A percentile compares a stretch with the other conserved stretches of the same genome.
phyloP scores from a whole-genome alignment of 1,140 invertebrate genomes.

The Achroia grisella region DNA sequence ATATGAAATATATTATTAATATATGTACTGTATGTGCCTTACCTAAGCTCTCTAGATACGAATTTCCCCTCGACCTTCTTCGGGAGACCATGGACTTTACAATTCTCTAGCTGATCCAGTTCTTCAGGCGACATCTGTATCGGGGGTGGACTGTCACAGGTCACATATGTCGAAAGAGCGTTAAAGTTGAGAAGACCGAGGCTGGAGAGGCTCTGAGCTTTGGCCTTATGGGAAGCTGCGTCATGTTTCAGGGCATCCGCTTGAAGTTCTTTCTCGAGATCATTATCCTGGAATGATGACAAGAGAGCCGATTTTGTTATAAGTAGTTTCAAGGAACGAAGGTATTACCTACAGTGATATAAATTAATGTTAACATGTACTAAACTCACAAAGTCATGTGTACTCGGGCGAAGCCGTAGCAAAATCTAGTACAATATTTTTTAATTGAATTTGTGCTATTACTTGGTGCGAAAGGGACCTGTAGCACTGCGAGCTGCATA shows the following conservation, averaged over 20 bases:
- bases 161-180: slow-evolving; percentile 76
- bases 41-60: slow-evolving; percentile 77
- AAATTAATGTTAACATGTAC: no score
- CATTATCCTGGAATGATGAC: slow-evolving; percentile 41
- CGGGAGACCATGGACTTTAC: slow-evolving; percentile 82
- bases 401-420: no score
- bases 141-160: slow-evolving; percentile 84
- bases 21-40: no score
- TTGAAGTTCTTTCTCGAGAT: slow-evolving; percentile 58
- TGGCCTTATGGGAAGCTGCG: slow-evolving; percentile 35
- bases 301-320: no score
- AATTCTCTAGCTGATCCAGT: slow-evolving; percentile 80
- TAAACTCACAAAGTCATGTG: no score
- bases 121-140: slow-evolving; percentile 85
- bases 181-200: slow-evolving; percentile 62
- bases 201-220: slow-evolving; percentile 44
- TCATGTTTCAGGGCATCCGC: slow-evolving; percentile 48
- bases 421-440: no score
- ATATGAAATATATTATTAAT: no score
- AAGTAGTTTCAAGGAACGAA: no score
- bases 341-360: no score
- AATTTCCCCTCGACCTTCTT: slow-evolving; percentile 79
- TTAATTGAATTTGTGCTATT: no score
- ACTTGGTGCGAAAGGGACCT: no score
- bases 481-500: no score